Conservation (phyloP, 2,113 vertebrate genomes). For the Rhynchopsitta pachyrhyncha region DNA sequence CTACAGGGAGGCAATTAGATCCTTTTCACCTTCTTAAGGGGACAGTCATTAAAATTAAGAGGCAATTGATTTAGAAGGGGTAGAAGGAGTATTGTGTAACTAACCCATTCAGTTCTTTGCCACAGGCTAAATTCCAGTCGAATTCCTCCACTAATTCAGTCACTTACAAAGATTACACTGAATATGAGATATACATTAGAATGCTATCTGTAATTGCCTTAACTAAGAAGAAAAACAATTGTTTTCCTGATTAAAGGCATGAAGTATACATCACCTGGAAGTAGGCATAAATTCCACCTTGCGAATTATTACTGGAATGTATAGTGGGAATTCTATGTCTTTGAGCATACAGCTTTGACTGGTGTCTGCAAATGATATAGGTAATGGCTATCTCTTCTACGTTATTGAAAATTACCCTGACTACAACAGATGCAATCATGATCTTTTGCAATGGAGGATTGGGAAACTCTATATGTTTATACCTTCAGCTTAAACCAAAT, state of each 20-base stretch:
- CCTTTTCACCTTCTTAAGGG: background rate
- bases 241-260: background rate
- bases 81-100: conserved; percentile 17
- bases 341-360: background rate
- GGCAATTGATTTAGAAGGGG: conserved; percentile 11
- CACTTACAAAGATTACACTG: background rate
- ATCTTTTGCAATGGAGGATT: background rate
- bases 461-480: background rate
- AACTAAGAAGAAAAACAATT: background rate
- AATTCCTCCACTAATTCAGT: background rate
- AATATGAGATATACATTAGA: background rate
- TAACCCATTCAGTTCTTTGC: conserved; percentile 16
- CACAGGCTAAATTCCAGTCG: background rate
- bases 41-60: conserved; percentile 34
- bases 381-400: background rate
- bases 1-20: conserved; percentile 30
- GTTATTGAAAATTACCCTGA: background rate
- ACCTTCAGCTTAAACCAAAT: background rate
- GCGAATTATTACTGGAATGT: background rate
- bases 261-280: background rate
- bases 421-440: background rate
- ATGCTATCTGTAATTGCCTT: background rate
- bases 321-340: background rate
- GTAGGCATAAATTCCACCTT: background rate
- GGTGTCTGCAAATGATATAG: background rate